Conservation (phyloP, 1,140 invertebrate species). For the Andricus grossulariae region DNA sequence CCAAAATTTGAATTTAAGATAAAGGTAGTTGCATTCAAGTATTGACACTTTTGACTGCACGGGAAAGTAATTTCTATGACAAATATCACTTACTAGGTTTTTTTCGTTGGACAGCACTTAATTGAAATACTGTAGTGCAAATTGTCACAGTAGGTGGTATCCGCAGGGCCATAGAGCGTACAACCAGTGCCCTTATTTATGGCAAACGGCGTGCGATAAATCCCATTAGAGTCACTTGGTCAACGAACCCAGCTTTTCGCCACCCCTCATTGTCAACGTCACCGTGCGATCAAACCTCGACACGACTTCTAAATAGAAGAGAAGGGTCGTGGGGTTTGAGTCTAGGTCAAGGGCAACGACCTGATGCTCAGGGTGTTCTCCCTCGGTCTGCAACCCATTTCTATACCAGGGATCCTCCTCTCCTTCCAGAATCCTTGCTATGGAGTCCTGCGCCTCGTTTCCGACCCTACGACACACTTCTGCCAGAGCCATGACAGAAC, state of each 20-base stretch:
- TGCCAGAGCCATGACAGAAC: background rate
- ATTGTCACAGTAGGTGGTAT: too few species aligned
- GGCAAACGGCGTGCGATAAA: background rate
- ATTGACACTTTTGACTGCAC: too few species aligned
- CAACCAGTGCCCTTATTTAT: background rate
- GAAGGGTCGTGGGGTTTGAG: conserved; percentile 50
- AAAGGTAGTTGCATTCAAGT: too few species aligned
- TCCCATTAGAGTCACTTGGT: conserved; percentile 34
- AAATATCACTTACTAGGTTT: too few species aligned
- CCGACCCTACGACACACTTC: background rate
- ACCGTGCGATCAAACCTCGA: conserved; percentile 31
- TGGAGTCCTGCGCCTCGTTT: conserved; percentile 36
- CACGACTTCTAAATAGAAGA: conserved; percentile 50
- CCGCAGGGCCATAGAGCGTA: background rate
- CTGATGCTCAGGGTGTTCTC: conserved; percentile 55
- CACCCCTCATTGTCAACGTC: conserved; percentile 42
- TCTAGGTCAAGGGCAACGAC: conserved; percentile 71
- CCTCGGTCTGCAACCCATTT: conserved; percentile 24
- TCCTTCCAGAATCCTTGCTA: conserved; percentile 10
- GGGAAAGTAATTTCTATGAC: too few species aligned
- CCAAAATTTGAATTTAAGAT: too few species aligned
- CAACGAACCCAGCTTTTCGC: conserved; percentile 36
- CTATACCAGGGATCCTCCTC: conserved; percentile 33
- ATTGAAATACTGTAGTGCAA: too few species aligned
- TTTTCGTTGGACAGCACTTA: too few species aligned